A percentile compares a stretch with the other conserved stretches of the same genome.
Conservation (phyloP, 2,888 invertebrate genomes). For the Hypselothyrea guttata region DNA sequence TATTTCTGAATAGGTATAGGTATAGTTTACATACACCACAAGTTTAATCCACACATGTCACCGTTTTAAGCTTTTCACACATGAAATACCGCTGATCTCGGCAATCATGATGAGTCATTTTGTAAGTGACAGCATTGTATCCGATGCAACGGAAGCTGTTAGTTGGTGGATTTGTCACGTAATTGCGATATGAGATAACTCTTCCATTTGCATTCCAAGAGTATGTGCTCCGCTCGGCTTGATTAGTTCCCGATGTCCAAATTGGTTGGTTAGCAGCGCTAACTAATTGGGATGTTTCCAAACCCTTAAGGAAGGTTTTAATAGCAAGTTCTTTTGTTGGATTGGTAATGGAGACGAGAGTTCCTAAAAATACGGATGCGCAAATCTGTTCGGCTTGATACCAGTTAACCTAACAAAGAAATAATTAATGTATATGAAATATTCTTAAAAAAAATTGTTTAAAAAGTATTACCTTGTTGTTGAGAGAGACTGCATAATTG, state of each 20-base stretch:
- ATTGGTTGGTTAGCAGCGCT: no score
- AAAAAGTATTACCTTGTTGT: constrained; percentile 8
- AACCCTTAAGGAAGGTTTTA: no score
- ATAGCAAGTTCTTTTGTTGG: constrained; percentile 4
- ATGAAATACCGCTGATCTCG: constrained; percentile 37
- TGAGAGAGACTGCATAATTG: not conserved
- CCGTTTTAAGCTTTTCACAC: constrained; percentile 28
- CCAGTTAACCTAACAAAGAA: constrained; percentile 40
- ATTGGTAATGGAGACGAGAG: constrained; percentile 37
- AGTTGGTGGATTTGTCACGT: constrained; percentile 14
- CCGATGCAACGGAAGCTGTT: constrained; percentile 32
- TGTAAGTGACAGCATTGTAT: constrained; percentile 16
- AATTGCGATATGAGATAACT: constrained; percentile 35
- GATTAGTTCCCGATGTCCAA: constrained; percentile 55
- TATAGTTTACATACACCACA: not conserved
- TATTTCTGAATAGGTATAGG: not conserved
- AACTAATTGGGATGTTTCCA: no score
- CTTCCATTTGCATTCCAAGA: constrained; percentile 55
- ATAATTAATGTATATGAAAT: not conserved
- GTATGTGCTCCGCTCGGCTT: not conserved
- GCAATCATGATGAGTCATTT: constrained; percentile 41
- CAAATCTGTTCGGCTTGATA: constrained; percentile 47
- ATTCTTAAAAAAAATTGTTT: not conserved
- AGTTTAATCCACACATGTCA: not conserved
- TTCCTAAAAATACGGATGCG: constrained; percentile 29